Conservation (phyloP, 2,797 vertebrate species). For the Diplodus puntazzo region DNA sequence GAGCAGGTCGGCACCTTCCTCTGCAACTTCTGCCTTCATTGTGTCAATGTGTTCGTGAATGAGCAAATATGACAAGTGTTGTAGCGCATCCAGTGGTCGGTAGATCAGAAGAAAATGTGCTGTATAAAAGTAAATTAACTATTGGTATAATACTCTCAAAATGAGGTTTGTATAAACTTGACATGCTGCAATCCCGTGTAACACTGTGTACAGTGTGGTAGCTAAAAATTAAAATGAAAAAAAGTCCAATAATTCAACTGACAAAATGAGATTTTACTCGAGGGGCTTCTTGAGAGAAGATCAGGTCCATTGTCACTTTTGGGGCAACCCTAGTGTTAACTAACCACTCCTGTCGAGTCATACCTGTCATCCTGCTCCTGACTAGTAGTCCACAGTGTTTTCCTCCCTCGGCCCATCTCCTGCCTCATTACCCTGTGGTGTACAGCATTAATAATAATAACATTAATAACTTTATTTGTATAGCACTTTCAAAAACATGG, state of each 20-base stretch:
- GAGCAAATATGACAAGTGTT: too few relatives aligned
- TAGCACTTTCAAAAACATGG: too few relatives aligned
- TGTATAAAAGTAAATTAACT: too few relatives aligned
- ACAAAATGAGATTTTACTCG: slow-evolving; percentile 1
- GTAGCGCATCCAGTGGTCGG: too few relatives aligned
- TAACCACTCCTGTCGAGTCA: background rate
- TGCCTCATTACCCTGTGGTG: background rate
- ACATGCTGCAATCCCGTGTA: background rate
- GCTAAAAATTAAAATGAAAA: background rate
- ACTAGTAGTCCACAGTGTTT: background rate
- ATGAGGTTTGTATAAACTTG: background rate
- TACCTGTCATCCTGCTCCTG: background rate
- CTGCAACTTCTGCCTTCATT: too few relatives aligned
- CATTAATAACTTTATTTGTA: too few relatives aligned
- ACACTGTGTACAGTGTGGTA: background rate
- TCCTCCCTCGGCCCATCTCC: background rate
- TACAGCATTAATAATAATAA: too few relatives aligned
- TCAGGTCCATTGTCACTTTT: background rate
- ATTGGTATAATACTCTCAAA: too few relatives aligned
- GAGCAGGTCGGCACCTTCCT: too few relatives aligned
- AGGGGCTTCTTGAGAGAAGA: background rate
- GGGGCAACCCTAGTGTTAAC: background rate
- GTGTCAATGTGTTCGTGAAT: too few relatives aligned
- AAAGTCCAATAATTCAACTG: background rate
- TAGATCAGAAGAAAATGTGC: too few relatives aligned